These are phyloP conservation scores for Agraylea sexmaculata DNA, from an alignment of 1,140 invertebrate species.

Conservation along the genomic window DNA sequence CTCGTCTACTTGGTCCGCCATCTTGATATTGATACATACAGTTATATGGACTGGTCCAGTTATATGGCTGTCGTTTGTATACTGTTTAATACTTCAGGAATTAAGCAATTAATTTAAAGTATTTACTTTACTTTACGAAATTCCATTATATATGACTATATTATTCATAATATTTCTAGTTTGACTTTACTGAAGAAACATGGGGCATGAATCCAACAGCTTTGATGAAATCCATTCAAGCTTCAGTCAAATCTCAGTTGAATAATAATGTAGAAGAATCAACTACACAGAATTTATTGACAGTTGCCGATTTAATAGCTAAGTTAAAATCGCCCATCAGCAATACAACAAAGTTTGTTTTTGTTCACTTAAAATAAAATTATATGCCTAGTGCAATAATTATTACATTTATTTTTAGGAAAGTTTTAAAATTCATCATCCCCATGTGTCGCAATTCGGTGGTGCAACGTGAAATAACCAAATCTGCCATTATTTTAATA, in stretches of 20 bases:
- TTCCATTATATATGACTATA: background rate
- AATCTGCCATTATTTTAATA: slow-evolving; percentile 47
- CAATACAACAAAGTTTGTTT: slow-evolving; percentile 23
- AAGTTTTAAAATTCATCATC: slow-evolving; percentile 41
- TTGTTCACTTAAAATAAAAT: slow-evolving; percentile 8
- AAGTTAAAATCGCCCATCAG: slow-evolving; percentile 40
- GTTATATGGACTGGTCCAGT: too few species aligned
- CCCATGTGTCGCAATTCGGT: slow-evolving; percentile 49
- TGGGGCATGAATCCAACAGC: slow-evolving; percentile 52
- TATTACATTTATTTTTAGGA: slow-evolving; percentile 27
- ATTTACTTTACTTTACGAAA: background rate
- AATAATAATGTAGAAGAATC: slow-evolving; percentile 20
- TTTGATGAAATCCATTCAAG: slow-evolving; percentile 50
- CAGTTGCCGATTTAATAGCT: slow-evolving; percentile 29
- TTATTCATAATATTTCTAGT: slow-evolving; percentile 33
- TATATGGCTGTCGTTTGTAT: too few species aligned
- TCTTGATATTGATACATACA: too few species aligned
- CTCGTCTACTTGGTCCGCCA: too few species aligned
- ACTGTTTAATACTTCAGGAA: too few species aligned
- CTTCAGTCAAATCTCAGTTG: slow-evolving; percentile 24
- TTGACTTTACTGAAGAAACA: slow-evolving; percentile 52
- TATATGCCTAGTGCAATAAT: slow-evolving; percentile 11
- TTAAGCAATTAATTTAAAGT: too few species aligned
- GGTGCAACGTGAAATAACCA: slow-evolving; percentile 51
- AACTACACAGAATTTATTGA: slow-evolving; percentile 1